Conservation (phyloP, 2,113 vertebrate genomes). For the Alexandromys fortis region DNA sequence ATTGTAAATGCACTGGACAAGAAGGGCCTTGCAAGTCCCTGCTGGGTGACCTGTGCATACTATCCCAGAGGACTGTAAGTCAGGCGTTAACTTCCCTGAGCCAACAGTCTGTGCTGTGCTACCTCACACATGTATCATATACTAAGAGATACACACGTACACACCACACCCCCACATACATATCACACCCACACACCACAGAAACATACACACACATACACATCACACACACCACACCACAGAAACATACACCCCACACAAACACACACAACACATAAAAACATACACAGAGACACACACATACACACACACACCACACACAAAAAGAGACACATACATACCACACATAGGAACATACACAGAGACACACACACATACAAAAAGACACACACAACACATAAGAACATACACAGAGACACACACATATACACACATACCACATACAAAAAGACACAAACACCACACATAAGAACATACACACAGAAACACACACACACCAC, state of each 20-base stretch:
- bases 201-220: background rate
- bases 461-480: too few relatives aligned
- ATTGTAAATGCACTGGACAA: background rate
- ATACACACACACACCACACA: too few relatives aligned
- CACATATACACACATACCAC: too few relatives aligned
- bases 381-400: background rate
- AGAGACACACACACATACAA: background rate
- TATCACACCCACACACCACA: background rate
- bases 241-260: background rate
- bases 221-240: too few relatives aligned
- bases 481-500: background rate
- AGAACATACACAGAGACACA: background rate
- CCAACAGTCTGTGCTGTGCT: background rate
- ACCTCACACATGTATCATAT: background rate
- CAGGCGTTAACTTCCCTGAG: background rate
- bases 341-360: too few relatives aligned
- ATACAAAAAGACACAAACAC: background rate
- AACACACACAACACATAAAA: background rate
- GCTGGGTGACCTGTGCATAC: background rate
- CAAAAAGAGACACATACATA: background rate
- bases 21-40: background rate
- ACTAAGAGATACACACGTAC: background rate
- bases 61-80: rapidly evolving
- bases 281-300: background rate
- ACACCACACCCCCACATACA: background rate